Base-by-base conservation (phyloP, 2,888 invertebrate species). In the Lobophora halterata region DNA sequence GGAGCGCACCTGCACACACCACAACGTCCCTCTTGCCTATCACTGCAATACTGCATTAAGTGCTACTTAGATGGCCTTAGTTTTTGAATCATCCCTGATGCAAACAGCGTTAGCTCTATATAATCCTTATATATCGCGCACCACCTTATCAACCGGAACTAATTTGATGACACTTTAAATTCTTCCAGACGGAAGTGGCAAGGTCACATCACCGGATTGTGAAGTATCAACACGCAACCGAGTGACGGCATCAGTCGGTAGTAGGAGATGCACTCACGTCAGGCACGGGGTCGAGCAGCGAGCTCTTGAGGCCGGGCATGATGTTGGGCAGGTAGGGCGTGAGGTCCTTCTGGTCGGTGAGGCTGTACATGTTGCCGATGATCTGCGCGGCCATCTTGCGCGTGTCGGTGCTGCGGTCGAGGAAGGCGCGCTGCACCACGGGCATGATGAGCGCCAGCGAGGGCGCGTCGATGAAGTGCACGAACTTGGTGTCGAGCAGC, bases 381-480 rank as follows among this genome's bases (percentile, higher is more conserved):
- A 99, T 99, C 88, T 99, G 98, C 2, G 98, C 98, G 1, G 99
- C 97, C 97, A 99, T 98, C 88, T 99, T 97, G 60, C 99, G 90
- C 0, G 98, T 99, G 87, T 99, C 99, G 0, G 99, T 98, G 29
- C 97, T 97, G 48, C 99, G 91, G 83, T 99, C 99, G 86, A 97
- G 94, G 85, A 99, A 99, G 5, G 99, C 98, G 53, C 99, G 90
- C 79, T 98, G 96, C 13, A 99, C 97, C 2, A 99, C 98, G 0
- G 99, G 99, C 99, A 99, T 99, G 64, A 99, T 98, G 32, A 99
- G 90, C 40, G 99, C 99, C 10, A 99, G 89, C 0, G 99, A 99
- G 0, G 99, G 98, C 1, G 99, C 97, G 81, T 99, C 99, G 64
- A 99, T 98, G 82, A 99, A 98, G 83, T 99, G 99, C 23, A 99